Percentiles rank a stretch among this genome's conserved stretches.
Conservation (phyloP, 2,113 vertebrate genomes). For the rat (Rattus norvegicus) region GRCr8 NC_086037.1:6869501-6870000, state of each 20-base stretch:
- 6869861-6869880: constrained; percentile 80
- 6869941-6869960: constrained; percentile 60
- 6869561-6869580: not conserved
- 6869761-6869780: not conserved
- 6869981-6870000: constrained; percentile 55
- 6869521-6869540: not conserved
- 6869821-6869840: constrained; percentile 69
- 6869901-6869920: constrained; percentile 83
- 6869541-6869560: not conserved
- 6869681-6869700: constrained; percentile 30
- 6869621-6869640: not conserved
- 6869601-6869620: constrained; percentile 42
- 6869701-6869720: not conserved
- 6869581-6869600: constrained; percentile 2
- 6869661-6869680: not conserved
- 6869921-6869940: constrained; percentile 73
- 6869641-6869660: not conserved
- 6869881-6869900: constrained; percentile 87
- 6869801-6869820: constrained; percentile 70
- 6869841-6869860: constrained; percentile 79
- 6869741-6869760: not conserved
- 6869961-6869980: constrained; percentile 53
- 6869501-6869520: constrained; percentile 8
- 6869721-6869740: not conserved
- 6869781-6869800: constrained; percentile 59